Evolutionary conservation across 1,140 invertebrate species (phyloP), one percentile per base, ranked within the genome.

Genomic region (Dolichoris vasculosae): DNA sequence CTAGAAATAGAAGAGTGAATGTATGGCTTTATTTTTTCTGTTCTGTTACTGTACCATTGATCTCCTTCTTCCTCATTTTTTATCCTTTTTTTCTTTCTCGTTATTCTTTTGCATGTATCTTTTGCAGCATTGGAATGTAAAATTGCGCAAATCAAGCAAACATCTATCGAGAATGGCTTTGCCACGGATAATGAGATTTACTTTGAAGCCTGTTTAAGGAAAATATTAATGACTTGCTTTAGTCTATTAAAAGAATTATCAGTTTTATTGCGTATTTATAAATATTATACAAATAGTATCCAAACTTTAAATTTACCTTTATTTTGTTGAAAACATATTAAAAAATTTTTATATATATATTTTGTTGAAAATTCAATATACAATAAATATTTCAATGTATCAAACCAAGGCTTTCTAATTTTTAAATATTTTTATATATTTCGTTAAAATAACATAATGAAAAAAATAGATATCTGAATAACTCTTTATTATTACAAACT

Each of bases 11-110:
- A 79, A 43, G 76, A 30, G 30, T 17, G 35, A 69, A 40, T 75
- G 35, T 84, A 69, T 71, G 26, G 26, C 64, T 84, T 30, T 69
- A 67, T 78, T 84, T 80, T 63, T 82, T 82, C 32, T n/a, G n/a
- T n/a, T n/a, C 64, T 1, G 23, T 23, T 82, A 0, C 35, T n/a
- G 4, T n/a, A 17, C 48, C 3, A 81, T 81, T 30, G 67, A 46
- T 82, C 46, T 40, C 40, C 0, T 26, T 55, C 81, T 48, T 59
- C 20, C 46, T 38, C 20, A 9, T 6, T n/a, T 48, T 76, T 11
- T 38, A 0, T 26, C n/a, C 67, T 35, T 40, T 59, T 63, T 9
- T 4, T 55, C 26, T 35, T 46, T 73, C 15, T 55, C 46, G 30
- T 38, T 38, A 35, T 3, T 35, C 13, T 35, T 69, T 38, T 17